Percentiles rank a stretch among this genome's conserved stretches.
These are phyloP conservation scores for Distichodus sexfasciatus DNA, from an alignment of 2,797 vertebrate species.

Conservation along the genomic window DNA sequence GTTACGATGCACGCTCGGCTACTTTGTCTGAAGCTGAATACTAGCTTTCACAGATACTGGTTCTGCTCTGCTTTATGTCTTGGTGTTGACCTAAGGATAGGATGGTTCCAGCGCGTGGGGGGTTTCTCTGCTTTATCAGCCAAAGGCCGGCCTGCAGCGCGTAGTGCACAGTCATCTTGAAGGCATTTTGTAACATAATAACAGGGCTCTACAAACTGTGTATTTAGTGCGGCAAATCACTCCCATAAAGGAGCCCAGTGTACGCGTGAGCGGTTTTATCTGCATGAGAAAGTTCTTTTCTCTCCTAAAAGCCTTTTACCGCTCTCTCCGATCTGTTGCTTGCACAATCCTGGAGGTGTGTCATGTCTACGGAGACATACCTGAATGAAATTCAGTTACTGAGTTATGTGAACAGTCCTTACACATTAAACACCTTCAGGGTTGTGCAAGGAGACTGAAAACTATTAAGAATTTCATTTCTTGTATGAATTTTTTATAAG, in stretches of 20 bases:
- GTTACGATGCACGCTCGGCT: neutral
- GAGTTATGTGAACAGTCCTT: too few species aligned
- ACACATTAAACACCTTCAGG: too few species aligned
- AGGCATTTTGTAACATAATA: neutral
- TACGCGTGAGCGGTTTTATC: neutral
- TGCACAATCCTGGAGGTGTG: neutral
- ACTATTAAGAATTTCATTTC: too few species aligned
- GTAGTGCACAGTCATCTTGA: neutral
- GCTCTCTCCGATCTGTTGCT: neutral
- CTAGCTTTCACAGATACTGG: neutral
- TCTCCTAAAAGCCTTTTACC: neutral
- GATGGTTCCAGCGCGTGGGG: too few species aligned
- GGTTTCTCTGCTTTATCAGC: too few species aligned
- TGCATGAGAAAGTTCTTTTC: neutral
- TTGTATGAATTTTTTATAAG: too few species aligned
- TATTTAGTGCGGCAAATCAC: neutral
- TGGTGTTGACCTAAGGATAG: too few species aligned
- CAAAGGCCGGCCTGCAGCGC: neutral
- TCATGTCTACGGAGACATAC: too few species aligned
- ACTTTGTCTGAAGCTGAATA: neutral
- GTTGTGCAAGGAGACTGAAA: too few species aligned
- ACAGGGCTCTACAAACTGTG: neutral
- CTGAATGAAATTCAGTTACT: too few species aligned
- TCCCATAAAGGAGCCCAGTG: neutral
- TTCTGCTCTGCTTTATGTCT: neutral